Conservation (phyloP, 2,888 invertebrate species). For the Hyposoter dolosus region DNA sequence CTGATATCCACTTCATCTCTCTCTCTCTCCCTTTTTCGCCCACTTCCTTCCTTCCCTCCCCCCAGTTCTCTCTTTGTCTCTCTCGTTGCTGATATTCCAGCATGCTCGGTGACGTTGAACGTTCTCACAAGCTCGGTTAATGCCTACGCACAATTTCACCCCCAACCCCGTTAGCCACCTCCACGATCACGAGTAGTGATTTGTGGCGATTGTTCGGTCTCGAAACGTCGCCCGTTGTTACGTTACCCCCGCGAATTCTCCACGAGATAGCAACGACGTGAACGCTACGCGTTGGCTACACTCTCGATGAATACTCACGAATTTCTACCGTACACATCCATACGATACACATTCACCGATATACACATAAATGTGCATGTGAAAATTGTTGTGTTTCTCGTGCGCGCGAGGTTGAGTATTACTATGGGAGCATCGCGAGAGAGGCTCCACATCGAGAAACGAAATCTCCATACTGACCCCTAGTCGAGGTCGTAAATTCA, state of each 20-base stretch:
- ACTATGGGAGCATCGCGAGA: conserved; percentile 44
- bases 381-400: conserved; percentile 12
- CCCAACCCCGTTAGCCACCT: conserved; percentile 55
- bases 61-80: background rate
- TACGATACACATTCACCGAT: background rate
- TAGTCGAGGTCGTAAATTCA: conserved; percentile 61
- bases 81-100: background rate
- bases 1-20: conserved; percentile 21
- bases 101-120: conserved; percentile 34
- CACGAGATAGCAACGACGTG: conserved; percentile 50
- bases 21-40: background rate
- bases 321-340: background rate
- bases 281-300: conserved; percentile 49
- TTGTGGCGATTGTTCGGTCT: conserved; percentile 77
- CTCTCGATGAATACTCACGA: conserved; percentile 58
- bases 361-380: conserved; percentile 3
- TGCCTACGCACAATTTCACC: conserved; percentile 69
- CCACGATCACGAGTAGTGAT: conserved; percentile 68
- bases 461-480: conserved; percentile 45
- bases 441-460: conserved; percentile 29
- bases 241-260: conserved; percentile 53
- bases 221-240: conserved; percentile 68
- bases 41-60: conserved; percentile 11
- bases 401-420: conserved; percentile 26
- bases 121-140: conserved; percentile 69